Evolutionary conservation across 37 sponge, comb jelly and placozoan genomes (phyloP).

Genomic region (Aplysina aerophoba): DNA sequence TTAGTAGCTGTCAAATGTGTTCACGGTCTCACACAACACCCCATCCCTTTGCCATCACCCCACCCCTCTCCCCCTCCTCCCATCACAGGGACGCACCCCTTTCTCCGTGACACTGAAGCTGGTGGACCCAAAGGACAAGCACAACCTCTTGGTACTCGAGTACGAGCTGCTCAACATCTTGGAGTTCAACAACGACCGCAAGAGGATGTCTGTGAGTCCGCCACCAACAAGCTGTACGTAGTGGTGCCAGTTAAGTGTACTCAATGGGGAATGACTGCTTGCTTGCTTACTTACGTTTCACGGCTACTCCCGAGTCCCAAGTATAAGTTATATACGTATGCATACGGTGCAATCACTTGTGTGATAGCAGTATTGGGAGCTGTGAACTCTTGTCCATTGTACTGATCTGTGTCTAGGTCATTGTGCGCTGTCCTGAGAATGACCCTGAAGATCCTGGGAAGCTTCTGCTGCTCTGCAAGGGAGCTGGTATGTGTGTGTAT

Average conservation of each 20-base stretch:
- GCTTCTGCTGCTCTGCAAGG: conserved; percentile 86
- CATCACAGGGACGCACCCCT: conserved; percentile 60
- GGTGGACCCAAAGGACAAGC: conserved; percentile 1
- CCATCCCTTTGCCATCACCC: too few relatives aligned
- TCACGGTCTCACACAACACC: too few relatives aligned
- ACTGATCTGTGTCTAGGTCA: conserved; percentile 56
- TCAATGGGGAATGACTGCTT: too few relatives aligned
- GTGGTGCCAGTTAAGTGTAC: conserved; percentile 12
- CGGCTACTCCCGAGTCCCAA: too few relatives aligned
- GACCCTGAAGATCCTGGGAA: conserved; percentile 44
- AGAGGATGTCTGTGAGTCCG: conserved; percentile 94
- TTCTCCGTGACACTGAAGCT: conserved; percentile 54
- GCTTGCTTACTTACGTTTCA: too few relatives aligned
- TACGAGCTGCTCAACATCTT: conserved; percentile 87
- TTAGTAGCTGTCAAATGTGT: too few relatives aligned
- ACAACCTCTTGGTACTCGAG: conserved; percentile 34
- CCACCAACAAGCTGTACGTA: neutral
- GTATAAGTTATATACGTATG: too few relatives aligned
- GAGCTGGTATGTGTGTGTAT: conserved; percentile 86
- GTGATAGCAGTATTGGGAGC: too few relatives aligned
- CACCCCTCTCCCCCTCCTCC: neutral
- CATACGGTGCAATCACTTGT: too few relatives aligned
- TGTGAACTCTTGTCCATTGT: neutral
- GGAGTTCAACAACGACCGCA: conserved; percentile 97
- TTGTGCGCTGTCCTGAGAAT: conserved; percentile 50